Evolutionary conservation across 2,888 invertebrate species (phyloP).

Genomic region (Erebia palarica): DNA sequence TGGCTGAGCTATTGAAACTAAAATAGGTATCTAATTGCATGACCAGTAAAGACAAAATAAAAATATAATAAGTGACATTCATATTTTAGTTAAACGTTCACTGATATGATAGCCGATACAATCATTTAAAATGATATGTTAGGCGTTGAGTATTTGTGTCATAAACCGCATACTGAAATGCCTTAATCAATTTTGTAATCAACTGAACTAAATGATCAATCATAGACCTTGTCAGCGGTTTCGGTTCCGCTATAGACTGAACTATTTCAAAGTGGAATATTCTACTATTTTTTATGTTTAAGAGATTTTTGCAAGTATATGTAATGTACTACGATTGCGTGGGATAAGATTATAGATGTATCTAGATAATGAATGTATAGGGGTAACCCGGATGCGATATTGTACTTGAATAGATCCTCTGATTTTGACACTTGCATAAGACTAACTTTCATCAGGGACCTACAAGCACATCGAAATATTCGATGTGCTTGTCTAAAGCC

Average conservation of each 20-base stretch:
- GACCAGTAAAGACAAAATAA: neutral
- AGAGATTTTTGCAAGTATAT: neutral
- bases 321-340: too few relatives aligned
- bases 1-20: neutral
- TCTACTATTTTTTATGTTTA: neutral
- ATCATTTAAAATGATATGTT: constrained; percentile 12
- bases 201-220: constrained; percentile 20
- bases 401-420: too few relatives aligned
- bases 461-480: too few relatives aligned
- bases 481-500: too few relatives aligned
- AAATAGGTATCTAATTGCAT: neutral
- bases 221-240: constrained; percentile 20
- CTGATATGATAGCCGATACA: constrained; percentile 9
- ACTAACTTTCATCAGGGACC: too few relatives aligned
- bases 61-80: neutral
- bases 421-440: too few relatives aligned
- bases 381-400: too few relatives aligned
- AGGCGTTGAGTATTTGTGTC: constrained; percentile 23
- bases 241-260: constrained; percentile 16
- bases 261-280: constrained; percentile 8
- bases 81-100: constrained; percentile 2
- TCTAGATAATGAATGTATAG: too few relatives aligned
- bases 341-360: too few relatives aligned
- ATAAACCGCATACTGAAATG: constrained; percentile 24
- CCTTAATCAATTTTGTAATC: constrained; percentile 23